Evolutionary conservation across 2,113 vertebrate species (phyloP).

Genomic region (Phrynosoma platyrhinos): DNA sequence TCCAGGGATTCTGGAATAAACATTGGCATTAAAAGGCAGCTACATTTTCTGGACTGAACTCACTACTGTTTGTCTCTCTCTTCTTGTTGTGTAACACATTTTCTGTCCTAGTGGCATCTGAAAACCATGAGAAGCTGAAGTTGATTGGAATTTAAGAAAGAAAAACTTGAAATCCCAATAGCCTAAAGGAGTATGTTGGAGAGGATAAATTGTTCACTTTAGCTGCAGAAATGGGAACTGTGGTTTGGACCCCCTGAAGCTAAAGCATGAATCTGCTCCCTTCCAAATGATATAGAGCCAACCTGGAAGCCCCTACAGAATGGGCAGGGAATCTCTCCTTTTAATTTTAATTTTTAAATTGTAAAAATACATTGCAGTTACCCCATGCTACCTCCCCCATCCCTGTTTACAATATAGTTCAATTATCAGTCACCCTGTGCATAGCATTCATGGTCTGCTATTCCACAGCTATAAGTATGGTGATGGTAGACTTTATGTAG

Average conservation of each 20-base stretch:
- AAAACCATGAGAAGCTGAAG: not conserved
- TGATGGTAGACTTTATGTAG: no score
- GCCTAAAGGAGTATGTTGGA: not conserved
- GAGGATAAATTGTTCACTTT: not conserved
- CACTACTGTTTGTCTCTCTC: not conserved
- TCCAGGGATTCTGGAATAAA: not conserved
- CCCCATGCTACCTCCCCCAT: no score
- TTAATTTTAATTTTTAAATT: no score
- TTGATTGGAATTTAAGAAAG: not conserved
- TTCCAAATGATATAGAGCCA: not conserved
- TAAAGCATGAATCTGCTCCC: not conserved
- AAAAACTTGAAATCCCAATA: not conserved
- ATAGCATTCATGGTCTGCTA: no score
- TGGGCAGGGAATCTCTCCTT: no score
- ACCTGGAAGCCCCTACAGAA: not conserved
- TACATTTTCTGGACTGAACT: fast-evolving
- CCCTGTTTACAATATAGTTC: no score
- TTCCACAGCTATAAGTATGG: no score
- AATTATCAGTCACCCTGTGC: no score
- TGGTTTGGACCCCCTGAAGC: not conserved
- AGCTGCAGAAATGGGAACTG: not conserved
- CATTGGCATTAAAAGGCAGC: not conserved
- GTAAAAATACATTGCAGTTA: not conserved
- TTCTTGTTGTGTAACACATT: not conserved
- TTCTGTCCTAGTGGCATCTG: not conserved